Conservation (phyloP, 1,140 invertebrate genomes). For the Caenorhabditis latens region DNA sequence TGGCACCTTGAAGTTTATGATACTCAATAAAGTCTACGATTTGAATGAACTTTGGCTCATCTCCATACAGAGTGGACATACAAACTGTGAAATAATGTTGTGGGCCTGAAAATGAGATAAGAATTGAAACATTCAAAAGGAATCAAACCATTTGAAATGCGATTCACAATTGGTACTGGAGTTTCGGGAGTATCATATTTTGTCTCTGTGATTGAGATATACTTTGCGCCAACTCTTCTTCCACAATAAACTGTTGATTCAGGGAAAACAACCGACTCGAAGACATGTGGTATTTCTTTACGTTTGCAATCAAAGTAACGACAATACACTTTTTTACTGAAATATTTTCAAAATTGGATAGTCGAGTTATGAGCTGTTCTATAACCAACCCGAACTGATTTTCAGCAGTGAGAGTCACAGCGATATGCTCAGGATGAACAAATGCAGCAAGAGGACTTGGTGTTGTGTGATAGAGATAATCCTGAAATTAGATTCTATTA, state of each 20-base stretch:
- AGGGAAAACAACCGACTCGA: not conserved
- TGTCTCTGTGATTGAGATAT: not conserved
- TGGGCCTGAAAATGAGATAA: not conserved
- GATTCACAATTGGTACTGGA: not conserved
- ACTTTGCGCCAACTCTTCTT: constrained; percentile 25
- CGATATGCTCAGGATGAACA: not conserved
- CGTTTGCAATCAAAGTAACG: constrained; percentile 11
- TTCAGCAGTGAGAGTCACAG: constrained; percentile 4
- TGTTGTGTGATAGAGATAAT: not conserved
- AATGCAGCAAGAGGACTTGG: not conserved
- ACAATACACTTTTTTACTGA: constrained; percentile 18
- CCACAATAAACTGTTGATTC: constrained; percentile 7
- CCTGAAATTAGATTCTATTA: not conserved
- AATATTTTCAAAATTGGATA: not conserved
- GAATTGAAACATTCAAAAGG: not conserved
- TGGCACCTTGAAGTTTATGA: constrained; percentile 44
- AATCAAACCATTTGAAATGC: not conserved
- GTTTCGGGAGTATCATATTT: not conserved
- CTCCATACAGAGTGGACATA: not conserved
- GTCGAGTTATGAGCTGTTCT: too few species aligned
- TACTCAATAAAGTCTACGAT: constrained; percentile 37
- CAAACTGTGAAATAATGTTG: constrained; percentile 43
- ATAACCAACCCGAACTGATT: not conserved
- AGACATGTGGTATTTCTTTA: not conserved
- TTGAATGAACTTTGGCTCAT: constrained; percentile 25